phyloP scores from a whole-genome alignment of 2,113 vertebrate genomes.

The Tachuris rubrigastra region DNA sequence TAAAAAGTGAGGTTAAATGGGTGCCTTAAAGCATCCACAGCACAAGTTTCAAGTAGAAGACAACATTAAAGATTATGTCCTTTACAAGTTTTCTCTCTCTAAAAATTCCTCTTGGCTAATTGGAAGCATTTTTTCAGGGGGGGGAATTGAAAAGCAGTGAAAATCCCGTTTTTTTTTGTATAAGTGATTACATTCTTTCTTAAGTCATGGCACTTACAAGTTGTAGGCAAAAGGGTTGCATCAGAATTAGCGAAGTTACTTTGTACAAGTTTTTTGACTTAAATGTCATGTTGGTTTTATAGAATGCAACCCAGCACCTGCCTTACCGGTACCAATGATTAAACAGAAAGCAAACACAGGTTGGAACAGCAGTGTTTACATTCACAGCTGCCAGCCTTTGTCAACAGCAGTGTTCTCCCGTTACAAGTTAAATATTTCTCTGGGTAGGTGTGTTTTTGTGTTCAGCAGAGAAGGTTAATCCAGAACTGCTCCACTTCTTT shows the following conservation, averaged over 20 bases:
- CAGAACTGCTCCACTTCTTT: neutral
- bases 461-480: neutral
- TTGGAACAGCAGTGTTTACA: neutral
- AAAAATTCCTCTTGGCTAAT: neutral
- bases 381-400: neutral
- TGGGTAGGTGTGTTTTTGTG: neutral
- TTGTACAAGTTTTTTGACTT: neutral
- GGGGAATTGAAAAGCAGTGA: neutral
- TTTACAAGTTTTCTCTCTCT: neutral
- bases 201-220: neutral
- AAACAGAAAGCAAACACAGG: slow-evolving; percentile 40
- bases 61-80: neutral
- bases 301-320: neutral
- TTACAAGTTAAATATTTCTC: slow-evolving; percentile 12
- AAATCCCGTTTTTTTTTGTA: neutral
- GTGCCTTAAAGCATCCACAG: neutral
- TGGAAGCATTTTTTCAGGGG: neutral
- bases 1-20: neutral
- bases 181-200: neutral
- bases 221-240: neutral
- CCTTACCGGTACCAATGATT: neutral
- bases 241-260: neutral
- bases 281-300: neutral
- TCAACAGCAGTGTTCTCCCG: neutral
- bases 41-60: neutral